phyloP scores from a whole-genome alignment of 2,113 vertebrate species.

The western clawed frog (Xenopus tropicalis) region DNA sequence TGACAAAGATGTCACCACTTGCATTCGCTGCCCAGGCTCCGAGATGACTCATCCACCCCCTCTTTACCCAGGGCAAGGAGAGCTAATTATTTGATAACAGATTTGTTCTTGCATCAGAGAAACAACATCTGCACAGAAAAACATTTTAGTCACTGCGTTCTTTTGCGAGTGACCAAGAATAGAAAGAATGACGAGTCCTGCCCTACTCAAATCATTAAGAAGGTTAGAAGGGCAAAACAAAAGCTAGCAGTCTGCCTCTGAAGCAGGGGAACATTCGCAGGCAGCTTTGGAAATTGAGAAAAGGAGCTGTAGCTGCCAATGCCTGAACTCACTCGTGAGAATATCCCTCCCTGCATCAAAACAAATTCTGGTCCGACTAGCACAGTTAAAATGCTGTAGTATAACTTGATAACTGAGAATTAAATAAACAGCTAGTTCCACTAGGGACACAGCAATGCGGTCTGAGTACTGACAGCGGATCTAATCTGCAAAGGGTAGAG shows the following conservation, averaged over 20 bases:
- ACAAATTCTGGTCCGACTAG: too few species aligned
- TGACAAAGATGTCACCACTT: slow-evolving; percentile 39
- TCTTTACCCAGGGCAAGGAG: slow-evolving; percentile 38
- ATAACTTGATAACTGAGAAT: too few species aligned
- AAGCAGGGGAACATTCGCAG: not conserved
- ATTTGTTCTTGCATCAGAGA: slow-evolving; percentile 42
- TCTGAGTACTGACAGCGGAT: too few species aligned
- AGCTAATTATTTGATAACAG: slow-evolving; percentile 44
- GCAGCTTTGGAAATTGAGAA: not conserved
- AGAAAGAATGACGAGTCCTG: slow-evolving; percentile 21
- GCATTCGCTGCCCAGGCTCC: slow-evolving; percentile 21
- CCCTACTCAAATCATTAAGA: slow-evolving; percentile 6
- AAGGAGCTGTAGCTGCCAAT: not conserved
- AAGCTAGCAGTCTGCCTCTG: not conserved
- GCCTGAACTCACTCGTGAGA: too few species aligned
- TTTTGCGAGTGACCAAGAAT: slow-evolving; percentile 36
- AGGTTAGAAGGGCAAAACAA: slow-evolving; percentile 24
- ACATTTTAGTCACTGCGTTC: slow-evolving; percentile 30
- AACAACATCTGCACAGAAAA: slow-evolving; percentile 44
- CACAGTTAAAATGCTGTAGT: too few species aligned
- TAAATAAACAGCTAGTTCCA: too few species aligned
- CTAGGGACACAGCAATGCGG: too few species aligned
- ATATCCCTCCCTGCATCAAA: too few species aligned
- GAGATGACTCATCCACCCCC: slow-evolving; percentile 35
- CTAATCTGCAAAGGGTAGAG: too few species aligned